phyloP scores from a whole-genome alignment of 2,797 vertebrate genomes.

The Lepidocolaptes lacrymiger region DNA sequence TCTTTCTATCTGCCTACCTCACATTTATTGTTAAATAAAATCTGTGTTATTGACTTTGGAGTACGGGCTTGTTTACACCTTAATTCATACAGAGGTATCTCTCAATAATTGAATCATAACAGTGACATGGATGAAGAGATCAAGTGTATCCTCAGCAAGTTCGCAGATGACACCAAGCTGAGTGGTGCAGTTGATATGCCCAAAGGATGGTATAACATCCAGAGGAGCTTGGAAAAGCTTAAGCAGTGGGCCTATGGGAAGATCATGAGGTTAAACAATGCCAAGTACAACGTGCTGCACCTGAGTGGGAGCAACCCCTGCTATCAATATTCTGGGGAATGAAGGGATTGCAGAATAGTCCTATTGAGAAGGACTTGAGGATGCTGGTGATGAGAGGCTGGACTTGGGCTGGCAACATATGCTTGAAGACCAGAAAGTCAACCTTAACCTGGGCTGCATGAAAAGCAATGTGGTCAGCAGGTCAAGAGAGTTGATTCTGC shows the following conservation, averaged over 20 bases:
- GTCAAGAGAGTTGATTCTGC: background rate
- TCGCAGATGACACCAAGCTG: background rate
- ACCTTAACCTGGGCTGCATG: fast-evolving
- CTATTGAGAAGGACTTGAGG: fast-evolving
- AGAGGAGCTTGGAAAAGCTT: background rate
- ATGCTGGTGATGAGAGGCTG: background rate
- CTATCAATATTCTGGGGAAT: background rate
- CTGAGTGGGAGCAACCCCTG: background rate
- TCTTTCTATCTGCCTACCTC: background rate
- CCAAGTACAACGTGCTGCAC: background rate
- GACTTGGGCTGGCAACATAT: background rate
- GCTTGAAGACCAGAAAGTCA: background rate
- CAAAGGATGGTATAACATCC: background rate
- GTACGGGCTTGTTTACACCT: background rate
- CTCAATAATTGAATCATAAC: background rate
- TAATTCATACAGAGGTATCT: fast-evolving
- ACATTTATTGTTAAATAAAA: background rate
- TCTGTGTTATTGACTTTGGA: background rate
- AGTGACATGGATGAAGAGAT: background rate
- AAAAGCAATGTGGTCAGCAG: fast-evolving
- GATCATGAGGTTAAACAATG: background rate
- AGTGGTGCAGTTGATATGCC: background rate
- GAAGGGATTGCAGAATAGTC: background rate
- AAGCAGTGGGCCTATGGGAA: background rate
- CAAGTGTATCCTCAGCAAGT: background rate